These are phyloP conservation scores for Chrysodeixis includens DNA, from an alignment of 2,888 invertebrate species.

Conservation along the genomic window DNA sequence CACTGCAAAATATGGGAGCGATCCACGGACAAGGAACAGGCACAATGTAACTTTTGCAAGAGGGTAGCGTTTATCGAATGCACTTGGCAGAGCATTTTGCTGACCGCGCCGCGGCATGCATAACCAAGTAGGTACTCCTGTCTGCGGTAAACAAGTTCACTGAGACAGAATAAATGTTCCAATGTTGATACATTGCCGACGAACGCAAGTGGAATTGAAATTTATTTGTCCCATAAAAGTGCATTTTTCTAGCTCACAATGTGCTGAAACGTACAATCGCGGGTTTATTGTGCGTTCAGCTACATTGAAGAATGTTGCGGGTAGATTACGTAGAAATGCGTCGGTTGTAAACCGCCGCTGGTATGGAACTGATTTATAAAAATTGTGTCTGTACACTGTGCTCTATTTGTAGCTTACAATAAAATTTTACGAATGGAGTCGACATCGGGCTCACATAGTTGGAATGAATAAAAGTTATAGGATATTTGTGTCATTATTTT, in stretches of 20 bases:
- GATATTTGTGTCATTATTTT: too few species aligned
- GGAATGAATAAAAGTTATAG: too few species aligned
- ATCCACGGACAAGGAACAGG: constrained; percentile 31
- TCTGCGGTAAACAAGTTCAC: constrained; percentile 71
- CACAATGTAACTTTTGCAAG: constrained; percentile 69
- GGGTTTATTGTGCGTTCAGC: constrained; percentile 30
- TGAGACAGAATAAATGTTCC: constrained; percentile 77
- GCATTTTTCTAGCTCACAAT: constrained; percentile 47
- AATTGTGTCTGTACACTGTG: neutral
- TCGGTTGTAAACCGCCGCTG: neutral
- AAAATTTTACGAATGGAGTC: too few species aligned
- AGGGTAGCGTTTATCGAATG: constrained; percentile 72
- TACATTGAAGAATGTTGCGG: constrained; percentile 7
- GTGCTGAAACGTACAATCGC: constrained; percentile 29
- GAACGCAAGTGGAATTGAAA: constrained; percentile 58
- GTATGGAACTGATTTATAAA: neutral
- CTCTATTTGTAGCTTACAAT: neutral
- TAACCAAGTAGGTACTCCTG: constrained; percentile 70
- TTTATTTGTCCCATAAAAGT: constrained; percentile 53
- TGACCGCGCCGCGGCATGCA: constrained; percentile 76
- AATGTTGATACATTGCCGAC: constrained; percentile 62
- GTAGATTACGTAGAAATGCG: constrained; percentile 14
- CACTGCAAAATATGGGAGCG: constrained; percentile 37
- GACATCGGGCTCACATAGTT: too few species aligned
- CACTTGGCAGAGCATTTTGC: constrained; percentile 75